Evolutionary conservation across 2,888 invertebrate genomes (phyloP).

Genomic region (Noctuana brunneofusca): DNA sequence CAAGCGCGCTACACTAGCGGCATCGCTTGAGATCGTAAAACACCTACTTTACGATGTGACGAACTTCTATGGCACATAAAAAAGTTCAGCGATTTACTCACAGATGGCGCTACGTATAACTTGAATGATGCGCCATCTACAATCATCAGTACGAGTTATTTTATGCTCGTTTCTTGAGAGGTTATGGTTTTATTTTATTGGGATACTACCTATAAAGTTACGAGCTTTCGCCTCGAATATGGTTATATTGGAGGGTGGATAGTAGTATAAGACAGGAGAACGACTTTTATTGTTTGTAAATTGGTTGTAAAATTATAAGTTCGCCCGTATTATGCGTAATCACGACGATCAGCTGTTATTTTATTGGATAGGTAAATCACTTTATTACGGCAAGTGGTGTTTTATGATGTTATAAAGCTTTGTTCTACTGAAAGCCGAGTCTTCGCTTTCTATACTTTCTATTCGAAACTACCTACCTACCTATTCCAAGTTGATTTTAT

Average conservation of each 20-base stretch:
- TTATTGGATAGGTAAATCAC: constrained; percentile 75
- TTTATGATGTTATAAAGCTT: constrained; percentile 68
- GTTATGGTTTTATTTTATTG: constrained; percentile 74
- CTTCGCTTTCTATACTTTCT: neutral
- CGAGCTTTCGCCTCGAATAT: constrained; percentile 73
- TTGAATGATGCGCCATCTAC: constrained; percentile 70
- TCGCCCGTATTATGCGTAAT: constrained; percentile 78
- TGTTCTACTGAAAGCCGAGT: constrained; percentile 53
- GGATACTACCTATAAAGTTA: constrained; percentile 71
- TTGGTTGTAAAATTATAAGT: constrained; percentile 83
- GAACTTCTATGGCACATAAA: constrained; percentile 74
- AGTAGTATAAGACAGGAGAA: constrained; percentile 78
- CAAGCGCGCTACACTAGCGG: constrained; percentile 71
- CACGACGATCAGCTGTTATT: constrained; percentile 78
- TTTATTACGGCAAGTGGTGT: constrained; percentile 71
- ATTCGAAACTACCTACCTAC: too few relatives aligned
- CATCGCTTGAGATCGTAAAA: constrained; percentile 73
- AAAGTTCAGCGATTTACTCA: constrained; percentile 64
- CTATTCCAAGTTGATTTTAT: too few relatives aligned
- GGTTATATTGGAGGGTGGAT: constrained; percentile 79
- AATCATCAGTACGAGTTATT: constrained; percentile 51
- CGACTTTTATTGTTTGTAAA: constrained; percentile 84
- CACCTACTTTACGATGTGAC: constrained; percentile 75
- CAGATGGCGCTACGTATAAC: constrained; percentile 69
- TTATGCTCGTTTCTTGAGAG: constrained; percentile 48